A percentile compares a stretch with the other conserved stretches of the same genome.
Evolutionary conservation across 2,888 invertebrate genomes (phyloP).

Genomic region (Volucella zonaria): DNA sequence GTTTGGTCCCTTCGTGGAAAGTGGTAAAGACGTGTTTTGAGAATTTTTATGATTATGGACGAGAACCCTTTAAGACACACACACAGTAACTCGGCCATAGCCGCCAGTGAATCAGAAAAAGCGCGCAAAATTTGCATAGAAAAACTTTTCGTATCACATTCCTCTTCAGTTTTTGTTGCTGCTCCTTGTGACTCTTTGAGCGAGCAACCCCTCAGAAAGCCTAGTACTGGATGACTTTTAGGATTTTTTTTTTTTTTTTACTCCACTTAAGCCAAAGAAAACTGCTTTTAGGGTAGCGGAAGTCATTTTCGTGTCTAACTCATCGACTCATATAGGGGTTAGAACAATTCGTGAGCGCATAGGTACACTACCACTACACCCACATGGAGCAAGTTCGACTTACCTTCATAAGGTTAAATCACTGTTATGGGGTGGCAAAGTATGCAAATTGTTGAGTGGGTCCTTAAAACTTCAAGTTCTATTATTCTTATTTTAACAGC

Average conservation of each 20-base stretch:
- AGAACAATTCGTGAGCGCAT: slow-evolving; percentile 25
- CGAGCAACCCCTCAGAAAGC: slow-evolving; percentile 8
- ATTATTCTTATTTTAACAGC: slow-evolving; percentile 62
- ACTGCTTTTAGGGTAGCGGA: slow-evolving; percentile 73
- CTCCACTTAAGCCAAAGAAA: slow-evolving; percentile 46
- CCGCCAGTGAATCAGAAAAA: background rate
- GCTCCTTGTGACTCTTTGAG: background rate
- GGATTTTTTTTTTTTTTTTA: slow-evolving; percentile 1
- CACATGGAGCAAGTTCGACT: slow-evolving; percentile 21
- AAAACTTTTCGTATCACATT: slow-evolving; percentile 49
- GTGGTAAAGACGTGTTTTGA: slow-evolving; percentile 62
- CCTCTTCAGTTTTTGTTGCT: slow-evolving; percentile 21
- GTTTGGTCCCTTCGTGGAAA: slow-evolving; percentile 22
- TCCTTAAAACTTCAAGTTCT: slow-evolving; percentile 70
- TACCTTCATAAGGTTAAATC: slow-evolving; percentile 67
- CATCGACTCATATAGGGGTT: slow-evolving; percentile 36
- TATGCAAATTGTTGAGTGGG: slow-evolving; percentile 74
- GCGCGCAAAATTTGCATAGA: slow-evolving; percentile 66
- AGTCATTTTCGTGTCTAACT: slow-evolving; percentile 74
- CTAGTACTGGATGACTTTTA: slow-evolving; percentile 34
- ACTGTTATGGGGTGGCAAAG: slow-evolving; percentile 64
- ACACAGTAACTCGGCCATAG: background rate
- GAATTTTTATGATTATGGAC: slow-evolving; percentile 67
- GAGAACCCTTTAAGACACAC: slow-evolving; percentile 59
- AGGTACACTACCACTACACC: slow-evolving; percentile 20